These are phyloP conservation scores for Brachynemurus nebulosus DNA, from an alignment of 2,888 invertebrate genomes.

Conservation along the genomic window DNA sequence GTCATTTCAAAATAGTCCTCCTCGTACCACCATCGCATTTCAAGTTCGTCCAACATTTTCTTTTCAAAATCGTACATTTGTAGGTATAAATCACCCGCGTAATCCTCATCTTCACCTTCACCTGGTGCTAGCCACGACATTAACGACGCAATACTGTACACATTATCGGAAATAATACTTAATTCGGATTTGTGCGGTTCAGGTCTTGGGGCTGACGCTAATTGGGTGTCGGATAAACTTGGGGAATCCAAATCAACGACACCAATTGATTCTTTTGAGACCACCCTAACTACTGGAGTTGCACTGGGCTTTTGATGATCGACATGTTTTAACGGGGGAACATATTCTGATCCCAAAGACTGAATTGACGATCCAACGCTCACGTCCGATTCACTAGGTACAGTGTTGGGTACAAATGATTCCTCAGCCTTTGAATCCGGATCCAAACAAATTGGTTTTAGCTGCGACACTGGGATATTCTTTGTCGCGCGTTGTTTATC, in stretches of 20 bases:
- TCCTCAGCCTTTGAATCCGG: background rate
- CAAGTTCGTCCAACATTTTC: slow-evolving; percentile 18
- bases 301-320: slow-evolving; percentile 19
- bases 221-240: slow-evolving; percentile 45
- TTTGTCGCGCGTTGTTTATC: background rate
- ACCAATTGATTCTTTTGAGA: slow-evolving; percentile 12
- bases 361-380: slow-evolving; percentile 27
- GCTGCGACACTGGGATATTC: background rate
- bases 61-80: slow-evolving; percentile 23
- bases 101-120: slow-evolving; percentile 3
- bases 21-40: background rate
- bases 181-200: slow-evolving; percentile 22
- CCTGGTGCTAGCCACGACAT: slow-evolving; percentile 16
- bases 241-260: slow-evolving; percentile 39
- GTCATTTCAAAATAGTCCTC: background rate
- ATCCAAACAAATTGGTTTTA: slow-evolving; percentile 4
- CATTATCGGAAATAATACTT: background rate
- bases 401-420: background rate
- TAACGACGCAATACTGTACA: background rate
- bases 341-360: slow-evolving; percentile 24
- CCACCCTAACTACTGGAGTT: slow-evolving; percentile 15
- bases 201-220: slow-evolving; percentile 34
- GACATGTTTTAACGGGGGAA: slow-evolving; percentile 21
- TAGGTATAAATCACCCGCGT: slow-evolving; percentile 17
- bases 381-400: slow-evolving; percentile 18